Base-by-base conservation (phyloP, 1,140 invertebrate species). In the Pseudomyrmex dendroicus region DNA sequence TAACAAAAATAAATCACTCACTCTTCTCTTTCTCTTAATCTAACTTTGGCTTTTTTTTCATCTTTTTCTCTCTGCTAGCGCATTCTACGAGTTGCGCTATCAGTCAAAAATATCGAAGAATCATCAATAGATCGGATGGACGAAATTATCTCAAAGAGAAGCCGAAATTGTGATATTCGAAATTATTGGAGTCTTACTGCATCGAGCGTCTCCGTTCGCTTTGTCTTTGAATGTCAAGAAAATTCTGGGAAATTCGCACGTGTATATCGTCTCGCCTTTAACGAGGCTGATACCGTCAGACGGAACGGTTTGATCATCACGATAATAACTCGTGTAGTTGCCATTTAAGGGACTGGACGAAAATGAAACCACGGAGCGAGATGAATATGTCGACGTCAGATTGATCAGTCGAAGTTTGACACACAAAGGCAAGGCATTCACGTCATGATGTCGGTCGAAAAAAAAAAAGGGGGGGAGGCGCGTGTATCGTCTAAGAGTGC, bases 391-490 rank as follows among this genome's bases (percentile, higher is more conserved):
- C 66, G 70, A 50, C 57, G 44, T 61, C 35, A 77, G 54, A 73
- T 85, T 83, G 86, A 87, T 76, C 85, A 83, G 70, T 84, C 63
- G 70, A 87, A 88, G 68, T 70, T 87, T 10, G 48, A 13, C 59
- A 84, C 70, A 84, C 35, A 35, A 35, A 88, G 87, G 73, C 54
- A 52, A 15, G 17, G n/a, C 52, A 88, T 87, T 88, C 86, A 35
- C 46, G 85, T 84, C 70, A 72, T 63, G 86, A 82, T 73, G 52
- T 46, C 9, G 61, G 35, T 22, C 25, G 44, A 63, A 70, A 59
- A 61, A 66, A 80, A 77, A 35, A 20, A n/a, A n/a, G n/a, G n/a
- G n/a, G n/a, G n/a, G n/a, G n/a, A 15, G 76, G 2, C 22, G 46
- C 72, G 56, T 63, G 56, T 48, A 52, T 52, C 54, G 20, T 22